A percentile compares a stretch with the other conserved stretches of the same genome.
phyloP scores from a whole-genome alignment of 2,113 vertebrate species.

The Pseudopipra pipra region DNA sequence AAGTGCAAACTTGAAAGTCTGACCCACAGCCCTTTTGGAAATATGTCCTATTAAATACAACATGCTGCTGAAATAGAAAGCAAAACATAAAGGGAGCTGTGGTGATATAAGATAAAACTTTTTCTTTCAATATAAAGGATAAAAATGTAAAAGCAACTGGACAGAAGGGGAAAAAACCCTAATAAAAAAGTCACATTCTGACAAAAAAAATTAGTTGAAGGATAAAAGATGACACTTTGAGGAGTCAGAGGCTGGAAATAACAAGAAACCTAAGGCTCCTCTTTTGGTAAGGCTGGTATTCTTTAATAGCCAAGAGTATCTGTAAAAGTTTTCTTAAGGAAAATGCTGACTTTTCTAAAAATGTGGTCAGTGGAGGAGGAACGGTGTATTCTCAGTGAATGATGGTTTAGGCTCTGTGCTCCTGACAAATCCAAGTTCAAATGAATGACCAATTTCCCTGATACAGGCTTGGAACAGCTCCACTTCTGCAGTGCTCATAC shows the following conservation, averaged over 20 bases:
- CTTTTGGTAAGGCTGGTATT: neutral
- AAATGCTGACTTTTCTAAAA: conserved; percentile 53
- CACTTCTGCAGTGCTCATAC: neutral
- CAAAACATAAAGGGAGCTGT: neutral
- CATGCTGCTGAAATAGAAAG: neutral
- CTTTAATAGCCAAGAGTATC: neutral
- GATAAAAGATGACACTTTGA: neutral
- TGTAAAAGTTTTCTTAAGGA: conserved; percentile 11
- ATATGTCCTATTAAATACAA: conserved; percentile 34
- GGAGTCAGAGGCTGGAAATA: neutral
- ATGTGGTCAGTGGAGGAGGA: neutral
- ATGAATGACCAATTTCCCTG: neutral
- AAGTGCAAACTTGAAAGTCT: conserved; percentile 26
- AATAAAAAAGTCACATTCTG: conserved; percentile 6
- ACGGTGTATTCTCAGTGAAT: neutral
- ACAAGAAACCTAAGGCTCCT: neutral
- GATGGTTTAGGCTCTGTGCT: neutral
- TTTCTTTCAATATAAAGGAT: neutral
- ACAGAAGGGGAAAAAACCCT: neutral
- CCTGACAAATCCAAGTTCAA: conserved; percentile 8
- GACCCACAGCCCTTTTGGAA: conserved; percentile 44
- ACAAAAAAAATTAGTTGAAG: neutral
- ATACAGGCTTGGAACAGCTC: neutral
- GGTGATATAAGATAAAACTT: conserved; percentile 15
- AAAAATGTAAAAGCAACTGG: neutral